These are phyloP conservation scores for Ditylenchus weischeri DNA, from an alignment of 2,888 invertebrate genomes.

Conservation along the genomic window DNA sequence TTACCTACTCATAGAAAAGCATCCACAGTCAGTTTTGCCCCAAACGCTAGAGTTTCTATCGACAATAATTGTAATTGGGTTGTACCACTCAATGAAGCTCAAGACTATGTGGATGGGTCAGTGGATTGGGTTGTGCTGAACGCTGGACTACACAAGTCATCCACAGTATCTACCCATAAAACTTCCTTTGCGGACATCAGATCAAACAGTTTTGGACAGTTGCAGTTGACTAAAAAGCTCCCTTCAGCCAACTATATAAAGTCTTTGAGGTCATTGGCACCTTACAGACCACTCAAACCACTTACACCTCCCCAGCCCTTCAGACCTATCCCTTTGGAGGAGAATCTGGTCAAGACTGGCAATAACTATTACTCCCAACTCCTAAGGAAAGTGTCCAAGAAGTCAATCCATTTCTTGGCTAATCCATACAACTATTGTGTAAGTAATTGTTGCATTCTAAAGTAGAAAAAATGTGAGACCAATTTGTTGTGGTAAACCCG, in stretches of 20 bases:
- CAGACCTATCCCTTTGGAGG: not conserved
- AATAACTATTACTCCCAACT: not conserved
- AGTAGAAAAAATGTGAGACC: too few species aligned
- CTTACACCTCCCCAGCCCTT: slow-evolving; percentile 3
- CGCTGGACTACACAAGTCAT: too few species aligned
- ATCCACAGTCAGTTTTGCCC: too few species aligned
- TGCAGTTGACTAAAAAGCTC: not conserved
- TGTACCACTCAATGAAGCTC: too few species aligned
- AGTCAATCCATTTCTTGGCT: slow-evolving; percentile 3
- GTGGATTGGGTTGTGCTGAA: too few species aligned
- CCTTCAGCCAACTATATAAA: not conserved
- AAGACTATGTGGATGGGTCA: too few species aligned
- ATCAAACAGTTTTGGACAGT: slow-evolving; percentile 1
- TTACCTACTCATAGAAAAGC: too few species aligned
- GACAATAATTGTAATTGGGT: too few species aligned
- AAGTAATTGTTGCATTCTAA: not conserved
- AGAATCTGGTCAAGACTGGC: not conserved
- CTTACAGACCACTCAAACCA: slow-evolving; percentile 6
- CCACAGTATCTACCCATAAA: too few species aligned
- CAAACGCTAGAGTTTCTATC: too few species aligned
- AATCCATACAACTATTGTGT: slow-evolving; percentile 5
- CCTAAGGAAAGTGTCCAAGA: not conserved
- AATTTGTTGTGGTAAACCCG: too few species aligned
- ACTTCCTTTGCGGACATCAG: too few species aligned
- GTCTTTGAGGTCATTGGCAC: slow-evolving; percentile 1